Evolutionary conservation across 2,797 vertebrate genomes (phyloP).

Genomic region (Siniperca obscura): DNA sequence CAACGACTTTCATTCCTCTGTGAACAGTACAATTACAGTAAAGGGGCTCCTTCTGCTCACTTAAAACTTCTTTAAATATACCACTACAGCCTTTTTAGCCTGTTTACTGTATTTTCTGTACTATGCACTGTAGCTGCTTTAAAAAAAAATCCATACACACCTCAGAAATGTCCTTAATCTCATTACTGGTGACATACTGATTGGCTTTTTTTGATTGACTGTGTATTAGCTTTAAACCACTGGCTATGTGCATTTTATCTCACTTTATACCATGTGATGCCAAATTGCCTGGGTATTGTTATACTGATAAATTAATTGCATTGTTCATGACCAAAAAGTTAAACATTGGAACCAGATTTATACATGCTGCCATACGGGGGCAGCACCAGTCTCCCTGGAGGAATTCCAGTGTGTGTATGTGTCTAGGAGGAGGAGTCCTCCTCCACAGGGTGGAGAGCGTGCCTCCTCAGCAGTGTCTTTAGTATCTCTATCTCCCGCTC

Average conservation of each 20-base stretch:
- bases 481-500: constrained; percentile 83
- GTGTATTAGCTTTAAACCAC: constrained; percentile 33
- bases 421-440: constrained; percentile 84
- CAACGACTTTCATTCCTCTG: constrained; percentile 2
- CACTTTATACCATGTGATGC: constrained; percentile 4
- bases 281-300: constrained; percentile 10
- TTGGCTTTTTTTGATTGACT: constrained; percentile 4
- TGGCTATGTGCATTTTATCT: constrained; percentile 17
- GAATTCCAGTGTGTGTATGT: constrained; percentile 7
- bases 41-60: constrained; percentile 7
- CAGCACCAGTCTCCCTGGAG: constrained; percentile 51
- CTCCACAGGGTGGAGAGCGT: constrained; percentile 82
- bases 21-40: constrained; percentile 14
- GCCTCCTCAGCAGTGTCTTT: constrained; percentile 83
- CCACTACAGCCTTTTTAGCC: not conserved
- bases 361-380: constrained; percentile 47
- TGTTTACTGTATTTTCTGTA: constrained; percentile 3
- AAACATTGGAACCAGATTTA: constrained; percentile 32
- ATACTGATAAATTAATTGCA: constrained; percentile 37
- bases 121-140: constrained; percentile 6
- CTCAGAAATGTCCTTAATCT: constrained; percentile 3
- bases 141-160: constrained; percentile 12
- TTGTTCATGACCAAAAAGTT: constrained; percentile 35
- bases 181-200: constrained; percentile 27
- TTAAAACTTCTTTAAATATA: not conserved